Conservation (phyloP, 2,888 invertebrate genomes). For the Ophion ellenae region DNA sequence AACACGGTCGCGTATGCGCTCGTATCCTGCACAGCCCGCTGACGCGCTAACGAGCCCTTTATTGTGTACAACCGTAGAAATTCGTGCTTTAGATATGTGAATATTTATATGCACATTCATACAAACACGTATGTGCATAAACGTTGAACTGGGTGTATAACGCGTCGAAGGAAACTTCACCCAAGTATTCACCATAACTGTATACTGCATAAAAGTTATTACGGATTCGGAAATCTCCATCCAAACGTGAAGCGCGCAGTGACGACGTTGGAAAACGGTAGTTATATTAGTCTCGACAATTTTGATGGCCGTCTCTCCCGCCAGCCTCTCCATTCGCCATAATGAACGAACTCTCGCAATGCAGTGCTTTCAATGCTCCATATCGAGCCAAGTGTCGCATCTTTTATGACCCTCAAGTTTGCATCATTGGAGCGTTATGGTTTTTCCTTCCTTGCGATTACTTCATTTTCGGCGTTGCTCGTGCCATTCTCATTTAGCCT, state of each 20-base stretch:
- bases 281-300: constrained; percentile 27
- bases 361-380: not conserved
- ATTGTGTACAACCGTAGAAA: constrained; percentile 25
- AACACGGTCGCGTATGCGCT: constrained; percentile 23
- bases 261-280: constrained; percentile 21
- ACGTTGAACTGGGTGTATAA: not conserved
- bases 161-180: constrained; percentile 5
- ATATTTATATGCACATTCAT: constrained; percentile 13
- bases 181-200: constrained; percentile 1
- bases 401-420: not conserved
- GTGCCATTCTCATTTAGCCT: not conserved
- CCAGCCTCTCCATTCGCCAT: not conserved
- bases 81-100: not conserved
- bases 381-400: too few relatives aligned
- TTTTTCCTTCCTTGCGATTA: not conserved
- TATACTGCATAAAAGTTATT: constrained; percentile 13
- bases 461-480: not conserved
- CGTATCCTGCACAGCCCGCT: constrained; percentile 16
- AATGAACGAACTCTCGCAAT: not conserved
- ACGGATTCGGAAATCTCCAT: constrained; percentile 23
- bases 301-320: constrained; percentile 6
- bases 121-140: not conserved
- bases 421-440: not conserved
- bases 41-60: constrained; percentile 56
- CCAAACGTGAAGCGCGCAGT: constrained; percentile 1